Evolutionary conservation across 2,797 vertebrate species (phyloP).

Genomic region (Coreius guichenoti): DNA sequence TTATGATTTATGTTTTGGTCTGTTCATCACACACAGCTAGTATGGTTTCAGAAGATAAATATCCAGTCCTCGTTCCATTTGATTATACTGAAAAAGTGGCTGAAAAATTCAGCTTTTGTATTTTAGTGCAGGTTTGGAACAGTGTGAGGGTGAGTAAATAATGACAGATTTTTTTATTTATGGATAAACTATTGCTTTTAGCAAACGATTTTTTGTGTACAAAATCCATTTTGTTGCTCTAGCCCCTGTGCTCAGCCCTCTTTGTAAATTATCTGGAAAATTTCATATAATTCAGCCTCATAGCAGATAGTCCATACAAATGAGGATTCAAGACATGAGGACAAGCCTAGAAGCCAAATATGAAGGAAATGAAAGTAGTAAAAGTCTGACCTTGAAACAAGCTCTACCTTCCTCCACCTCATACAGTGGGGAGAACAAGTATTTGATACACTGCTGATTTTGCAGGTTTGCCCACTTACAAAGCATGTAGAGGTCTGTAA

Average conservation of each 20-base stretch:
- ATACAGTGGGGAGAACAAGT: too few species aligned
- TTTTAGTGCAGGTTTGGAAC: too few species aligned
- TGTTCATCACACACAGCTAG: neutral
- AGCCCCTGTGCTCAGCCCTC: neutral
- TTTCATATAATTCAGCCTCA: conserved; percentile 71
- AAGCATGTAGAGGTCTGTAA: too few species aligned
- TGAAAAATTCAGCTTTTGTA: too few species aligned
- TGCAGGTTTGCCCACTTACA: too few species aligned
- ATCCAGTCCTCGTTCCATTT: neutral
- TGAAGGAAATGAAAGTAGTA: conserved; percentile 72
- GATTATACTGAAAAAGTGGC: neutral
- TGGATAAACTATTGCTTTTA: too few species aligned
- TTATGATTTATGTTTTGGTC: neutral
- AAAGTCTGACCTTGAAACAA: conserved; percentile 73
- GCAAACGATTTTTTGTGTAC: neutral
- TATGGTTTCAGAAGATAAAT: neutral
- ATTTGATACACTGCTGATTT: too few species aligned
- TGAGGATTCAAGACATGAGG: conserved; percentile 41
- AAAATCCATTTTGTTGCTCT: neutral
- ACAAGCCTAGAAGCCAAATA: conserved; percentile 60
- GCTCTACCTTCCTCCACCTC: conserved; percentile 61
- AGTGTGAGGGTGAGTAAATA: too few species aligned
- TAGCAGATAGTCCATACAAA: neutral
- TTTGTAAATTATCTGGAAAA: conserved; percentile 67
- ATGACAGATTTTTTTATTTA: too few species aligned